Evolutionary conservation across 1,140 invertebrate species (phyloP).

Genomic region (Berghia stephanieae): DNA sequence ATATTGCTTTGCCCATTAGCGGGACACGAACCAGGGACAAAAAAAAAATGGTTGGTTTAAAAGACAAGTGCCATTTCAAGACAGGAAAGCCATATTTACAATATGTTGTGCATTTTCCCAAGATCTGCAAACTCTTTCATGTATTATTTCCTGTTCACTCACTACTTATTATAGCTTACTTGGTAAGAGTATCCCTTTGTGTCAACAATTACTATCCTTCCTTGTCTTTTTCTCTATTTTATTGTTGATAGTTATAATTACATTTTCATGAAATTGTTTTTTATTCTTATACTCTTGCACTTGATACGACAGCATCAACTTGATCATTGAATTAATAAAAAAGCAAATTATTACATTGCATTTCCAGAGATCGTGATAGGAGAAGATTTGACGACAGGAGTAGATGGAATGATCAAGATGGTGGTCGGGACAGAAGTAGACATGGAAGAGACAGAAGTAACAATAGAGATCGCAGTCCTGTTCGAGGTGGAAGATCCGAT

Average conservation of each 20-base stretch:
- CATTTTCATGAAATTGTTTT: neutral
- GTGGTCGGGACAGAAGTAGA: slow-evolving; percentile 18
- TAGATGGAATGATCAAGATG: too few relatives aligned
- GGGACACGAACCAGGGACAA: too few relatives aligned
- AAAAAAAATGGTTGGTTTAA: too few relatives aligned
- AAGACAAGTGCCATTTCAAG: too few relatives aligned
- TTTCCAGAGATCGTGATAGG: slow-evolving; percentile 26
- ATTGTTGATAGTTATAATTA: neutral
- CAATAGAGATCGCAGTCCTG: slow-evolving; percentile 25
- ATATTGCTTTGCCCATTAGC: too few relatives aligned
- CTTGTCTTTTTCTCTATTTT: neutral
- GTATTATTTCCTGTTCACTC: too few relatives aligned
- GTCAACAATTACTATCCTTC: neutral
- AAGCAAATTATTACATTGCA: neutral
- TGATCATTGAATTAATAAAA: neutral
- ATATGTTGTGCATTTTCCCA: too few relatives aligned
- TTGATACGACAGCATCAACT: neutral
- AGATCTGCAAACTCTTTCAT: too few relatives aligned
- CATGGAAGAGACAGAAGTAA: slow-evolving; percentile 12
- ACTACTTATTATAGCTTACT: too few relatives aligned
- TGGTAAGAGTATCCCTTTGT: neutral
- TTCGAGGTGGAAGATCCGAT: neutral
- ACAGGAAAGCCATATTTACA: too few relatives aligned
- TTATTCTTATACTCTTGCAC: neutral
- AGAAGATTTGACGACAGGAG: too few relatives aligned